These are phyloP conservation scores for Rhyacophila evoluta DNA, from an alignment of 2,888 invertebrate genomes.

Conservation along the genomic window DNA sequence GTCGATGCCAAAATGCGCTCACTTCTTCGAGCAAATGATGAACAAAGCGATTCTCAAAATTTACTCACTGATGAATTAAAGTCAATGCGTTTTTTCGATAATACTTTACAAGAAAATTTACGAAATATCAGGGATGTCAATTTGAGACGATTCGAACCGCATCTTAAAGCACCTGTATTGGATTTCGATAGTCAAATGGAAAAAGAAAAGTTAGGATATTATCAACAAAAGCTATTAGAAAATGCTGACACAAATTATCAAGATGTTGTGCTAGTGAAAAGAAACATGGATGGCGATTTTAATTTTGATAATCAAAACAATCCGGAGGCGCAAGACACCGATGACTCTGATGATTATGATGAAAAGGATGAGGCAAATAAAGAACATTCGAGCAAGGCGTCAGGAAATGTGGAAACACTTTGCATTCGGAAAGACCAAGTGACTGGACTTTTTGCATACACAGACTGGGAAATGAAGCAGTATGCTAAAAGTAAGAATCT, in stretches of 20 bases:
- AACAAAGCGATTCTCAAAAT: background rate
- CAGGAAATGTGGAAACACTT: constrained; percentile 63
- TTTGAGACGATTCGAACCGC: constrained; percentile 62
- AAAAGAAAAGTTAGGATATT: constrained; percentile 66
- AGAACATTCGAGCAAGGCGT: constrained; percentile 47
- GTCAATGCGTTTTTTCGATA: constrained; percentile 19
- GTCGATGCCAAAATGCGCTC: constrained; percentile 17
- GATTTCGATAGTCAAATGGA: constrained; percentile 71
- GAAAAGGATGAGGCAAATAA: constrained; percentile 42
- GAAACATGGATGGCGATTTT: constrained; percentile 68
- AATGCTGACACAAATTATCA: constrained; percentile 65
- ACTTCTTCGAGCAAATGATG: constrained; percentile 6
- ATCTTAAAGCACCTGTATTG: constrained; percentile 60
- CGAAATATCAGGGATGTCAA: constrained; percentile 62
- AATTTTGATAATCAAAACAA: constrained; percentile 65
- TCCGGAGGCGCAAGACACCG: constrained; percentile 64
- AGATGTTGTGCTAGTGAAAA: constrained; percentile 67
- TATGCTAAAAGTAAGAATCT: constrained; percentile 73
- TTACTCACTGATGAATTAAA: background rate
- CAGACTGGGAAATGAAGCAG: constrained; percentile 82
- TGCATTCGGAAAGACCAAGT: constrained; percentile 81
- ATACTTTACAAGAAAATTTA: background rate
- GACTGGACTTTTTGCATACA: constrained; percentile 82
- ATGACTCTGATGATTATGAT: constrained; percentile 61
- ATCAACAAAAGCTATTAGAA: constrained; percentile 64